Conservation (phyloP, 1,140 invertebrate genomes). For the Psilanteris sp. region DNA sequence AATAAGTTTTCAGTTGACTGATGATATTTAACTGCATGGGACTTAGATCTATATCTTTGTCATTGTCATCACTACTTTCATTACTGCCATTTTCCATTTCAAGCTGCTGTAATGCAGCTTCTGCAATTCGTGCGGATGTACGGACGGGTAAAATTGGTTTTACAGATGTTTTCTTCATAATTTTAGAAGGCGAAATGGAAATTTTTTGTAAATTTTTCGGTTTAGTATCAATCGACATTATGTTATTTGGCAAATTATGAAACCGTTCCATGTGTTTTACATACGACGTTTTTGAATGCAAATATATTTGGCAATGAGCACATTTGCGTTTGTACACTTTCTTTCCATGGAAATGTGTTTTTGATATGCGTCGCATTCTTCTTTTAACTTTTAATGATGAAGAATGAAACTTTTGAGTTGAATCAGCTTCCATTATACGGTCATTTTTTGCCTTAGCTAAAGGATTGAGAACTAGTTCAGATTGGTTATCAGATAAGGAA, state of each 20-base stretch:
- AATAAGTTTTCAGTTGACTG: slow-evolving; percentile 76
- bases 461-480: slow-evolving; percentile 68
- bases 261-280: slow-evolving; percentile 73
- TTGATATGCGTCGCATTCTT: slow-evolving; percentile 66
- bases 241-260: slow-evolving; percentile 57
- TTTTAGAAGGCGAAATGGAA: background rate
- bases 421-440: slow-evolving; percentile 72
- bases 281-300: slow-evolving; percentile 74
- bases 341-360: slow-evolving; percentile 71
- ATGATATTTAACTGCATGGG: slow-evolving; percentile 76
- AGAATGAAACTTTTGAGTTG: slow-evolving; percentile 68
- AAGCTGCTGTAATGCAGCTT: slow-evolving; percentile 17
- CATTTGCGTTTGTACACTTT: slow-evolving; percentile 73
- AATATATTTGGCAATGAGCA: slow-evolving; percentile 69
- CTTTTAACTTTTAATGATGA: slow-evolving; percentile 46
- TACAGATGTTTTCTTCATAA: slow-evolving; percentile 5
- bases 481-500: background rate
- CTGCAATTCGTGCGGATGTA: slow-evolving; percentile 23
- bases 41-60: slow-evolving; percentile 66
- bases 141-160: slow-evolving; percentile 14
- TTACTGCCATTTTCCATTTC: slow-evolving; percentile 64
- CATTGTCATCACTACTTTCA: slow-evolving; percentile 69
- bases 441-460: slow-evolving; percentile 67
- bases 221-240: slow-evolving; percentile 9
- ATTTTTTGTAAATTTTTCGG: background rate